A percentile compares a stretch with the other conserved stretches of the same genome.
Conservation (phyloP, 2,797 vertebrate species). For the Macropodus opercularis region DNA sequence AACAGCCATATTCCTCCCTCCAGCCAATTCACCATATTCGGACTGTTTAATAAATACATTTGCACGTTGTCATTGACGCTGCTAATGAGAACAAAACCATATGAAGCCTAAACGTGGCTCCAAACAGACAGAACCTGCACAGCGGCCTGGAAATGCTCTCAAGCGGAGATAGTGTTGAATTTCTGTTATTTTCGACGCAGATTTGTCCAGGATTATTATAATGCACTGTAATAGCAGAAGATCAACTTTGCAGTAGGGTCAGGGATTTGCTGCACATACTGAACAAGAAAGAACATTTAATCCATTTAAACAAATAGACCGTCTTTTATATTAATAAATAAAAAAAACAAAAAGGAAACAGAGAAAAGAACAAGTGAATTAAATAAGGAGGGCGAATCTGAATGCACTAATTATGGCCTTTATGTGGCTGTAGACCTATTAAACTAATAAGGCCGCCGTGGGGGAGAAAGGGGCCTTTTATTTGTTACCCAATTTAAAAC, state of each 20-base stretch:
- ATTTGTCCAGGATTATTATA: slow-evolving; percentile 76
- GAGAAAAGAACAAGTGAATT: slow-evolving; percentile 41
- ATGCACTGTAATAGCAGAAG: slow-evolving; percentile 67
- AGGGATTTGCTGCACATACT: slow-evolving; percentile 64
- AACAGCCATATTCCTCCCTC: slow-evolving; percentile 38
- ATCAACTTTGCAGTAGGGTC: slow-evolving; percentile 72
- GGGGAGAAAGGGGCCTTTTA: slow-evolving; percentile 38
- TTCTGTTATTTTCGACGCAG: slow-evolving; percentile 73
- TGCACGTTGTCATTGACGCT: slow-evolving; percentile 32
- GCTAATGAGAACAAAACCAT: slow-evolving; percentile 43
- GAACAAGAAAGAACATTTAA: slow-evolving; percentile 40
- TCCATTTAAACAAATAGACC: slow-evolving; percentile 40
- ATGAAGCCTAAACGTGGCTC: slow-evolving; percentile 43
- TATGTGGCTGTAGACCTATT: slow-evolving; percentile 66
- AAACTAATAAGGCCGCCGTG: slow-evolving; percentile 65
- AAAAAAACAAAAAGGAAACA: slow-evolving; percentile 19
- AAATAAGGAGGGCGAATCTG: slow-evolving; percentile 51
- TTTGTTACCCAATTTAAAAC: slow-evolving; percentile 53
- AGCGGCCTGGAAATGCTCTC: slow-evolving; percentile 55
- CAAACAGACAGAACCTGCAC: slow-evolving; percentile 29
- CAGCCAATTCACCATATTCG: slow-evolving; percentile 15
- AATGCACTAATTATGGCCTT: slow-evolving; percentile 70
- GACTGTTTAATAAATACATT: slow-evolving; percentile 42
- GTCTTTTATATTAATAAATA: slow-evolving; percentile 21
- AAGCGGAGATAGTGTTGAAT: slow-evolving; percentile 50